Evolutionary conservation across 2,797 vertebrate species (phyloP).

Genomic region (Atherinosoma microstoma): DNA sequence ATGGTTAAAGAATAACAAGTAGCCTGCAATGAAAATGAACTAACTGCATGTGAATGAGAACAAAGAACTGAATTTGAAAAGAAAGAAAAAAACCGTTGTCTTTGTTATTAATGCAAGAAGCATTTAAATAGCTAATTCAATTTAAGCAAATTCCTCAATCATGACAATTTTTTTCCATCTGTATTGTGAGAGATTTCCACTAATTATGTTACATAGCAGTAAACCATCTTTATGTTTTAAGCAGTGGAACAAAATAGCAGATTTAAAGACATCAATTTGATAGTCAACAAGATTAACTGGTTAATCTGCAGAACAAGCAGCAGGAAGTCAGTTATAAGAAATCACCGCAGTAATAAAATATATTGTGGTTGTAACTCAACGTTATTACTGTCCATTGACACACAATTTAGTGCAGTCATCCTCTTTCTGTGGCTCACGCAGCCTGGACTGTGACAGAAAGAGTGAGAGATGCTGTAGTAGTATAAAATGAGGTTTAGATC

Average conservation of each 20-base stretch:
- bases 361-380: background rate
- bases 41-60: conserved; percentile 42
- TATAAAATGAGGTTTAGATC: conserved; percentile 58
- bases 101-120: background rate
- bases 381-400: background rate
- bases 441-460: conserved; percentile 29
- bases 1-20: conserved; percentile 18
- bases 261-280: conserved; percentile 1
- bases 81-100: background rate
- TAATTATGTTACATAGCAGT: background rate
- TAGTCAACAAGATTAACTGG: background rate
- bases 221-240: background rate
- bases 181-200: background rate
- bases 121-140: background rate
- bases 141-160: background rate
- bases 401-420: conserved; percentile 1
- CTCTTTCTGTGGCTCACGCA: conserved; percentile 7
- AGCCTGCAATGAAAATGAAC: conserved; percentile 19
- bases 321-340: background rate
- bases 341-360: background rate
- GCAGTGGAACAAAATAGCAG: background rate
- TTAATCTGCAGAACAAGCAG: conserved; percentile 3
- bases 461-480: conserved; percentile 28
- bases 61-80: conserved; percentile 31
- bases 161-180: background rate